Conservation (phyloP, 2,113 vertebrate genomes). For the Corythoichthys intestinalis region DNA sequence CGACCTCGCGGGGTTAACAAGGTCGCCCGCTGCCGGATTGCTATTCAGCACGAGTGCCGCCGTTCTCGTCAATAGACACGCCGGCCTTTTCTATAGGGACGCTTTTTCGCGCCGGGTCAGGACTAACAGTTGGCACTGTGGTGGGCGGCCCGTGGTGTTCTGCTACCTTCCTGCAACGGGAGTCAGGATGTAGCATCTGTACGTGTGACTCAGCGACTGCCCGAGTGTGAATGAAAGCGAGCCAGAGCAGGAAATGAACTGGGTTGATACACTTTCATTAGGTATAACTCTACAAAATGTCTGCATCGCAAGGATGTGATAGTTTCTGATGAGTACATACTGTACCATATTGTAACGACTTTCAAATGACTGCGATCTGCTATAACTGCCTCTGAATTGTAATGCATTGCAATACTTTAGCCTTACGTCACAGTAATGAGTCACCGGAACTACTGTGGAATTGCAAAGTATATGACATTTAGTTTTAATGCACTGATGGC, state of each 20-base stretch:
- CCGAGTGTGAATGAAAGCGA: slow-evolving; percentile 31
- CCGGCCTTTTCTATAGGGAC: slow-evolving; percentile 43
- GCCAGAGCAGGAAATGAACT: slow-evolving; percentile 4
- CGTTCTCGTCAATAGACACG: slow-evolving; percentile 71
- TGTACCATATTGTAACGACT: neutral
- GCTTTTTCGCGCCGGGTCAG: slow-evolving; percentile 73
- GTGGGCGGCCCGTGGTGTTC: slow-evolving; percentile 41
- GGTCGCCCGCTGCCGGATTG: slow-evolving; percentile 57
- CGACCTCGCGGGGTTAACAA: slow-evolving; percentile 48
- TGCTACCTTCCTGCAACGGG: slow-evolving; percentile 50
- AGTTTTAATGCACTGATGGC: neutral
- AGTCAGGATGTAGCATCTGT: slow-evolving; percentile 30
- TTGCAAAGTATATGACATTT: neutral
- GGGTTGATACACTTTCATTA: neutral
- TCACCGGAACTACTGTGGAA: neutral
- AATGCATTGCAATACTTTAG: neutral
- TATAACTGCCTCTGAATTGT: neutral
- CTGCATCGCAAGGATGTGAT: neutral
- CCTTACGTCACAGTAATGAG: neutral
- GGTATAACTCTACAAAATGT: neutral
- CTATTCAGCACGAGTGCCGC: slow-evolving; percentile 68
- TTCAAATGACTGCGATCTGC: neutral
- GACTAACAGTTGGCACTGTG: slow-evolving; percentile 63
- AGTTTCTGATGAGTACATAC: neutral
- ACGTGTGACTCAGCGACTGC: slow-evolving; percentile 15